These are phyloP conservation scores for Polia nebulosa DNA, from an alignment of 2,888 invertebrate genomes.

Conservation along the genomic window DNA sequence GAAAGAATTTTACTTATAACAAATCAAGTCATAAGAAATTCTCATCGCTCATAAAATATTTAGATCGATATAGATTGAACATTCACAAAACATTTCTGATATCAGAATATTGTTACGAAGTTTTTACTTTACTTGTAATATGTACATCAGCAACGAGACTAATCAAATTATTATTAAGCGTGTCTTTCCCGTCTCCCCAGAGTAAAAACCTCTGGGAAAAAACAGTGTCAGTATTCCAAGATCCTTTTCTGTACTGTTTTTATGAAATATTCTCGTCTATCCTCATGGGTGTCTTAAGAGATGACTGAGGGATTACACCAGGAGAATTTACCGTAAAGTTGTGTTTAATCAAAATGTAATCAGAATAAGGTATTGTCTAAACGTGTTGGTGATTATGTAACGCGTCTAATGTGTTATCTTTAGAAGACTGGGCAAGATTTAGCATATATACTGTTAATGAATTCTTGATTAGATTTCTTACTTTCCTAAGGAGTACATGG, in stretches of 20 bases:
- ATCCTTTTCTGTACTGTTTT: slow-evolving; percentile 19
- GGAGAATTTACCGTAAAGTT: slow-evolving; percentile 15
- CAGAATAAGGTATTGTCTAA: slow-evolving; percentile 15
- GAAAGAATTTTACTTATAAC: slow-evolving; percentile 16
- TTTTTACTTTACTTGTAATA: slow-evolving; percentile 25
- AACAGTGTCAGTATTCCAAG: slow-evolving; percentile 33
- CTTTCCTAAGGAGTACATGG: neutral
- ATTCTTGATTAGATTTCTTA: neutral
- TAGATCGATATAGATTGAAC: slow-evolving; percentile 31
- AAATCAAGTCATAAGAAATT: slow-evolving; percentile 32
- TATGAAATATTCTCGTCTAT: slow-evolving; percentile 40
- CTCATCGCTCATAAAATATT: slow-evolving; percentile 37
- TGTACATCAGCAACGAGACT: slow-evolving; percentile 29
- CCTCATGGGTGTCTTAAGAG: slow-evolving; percentile 40
- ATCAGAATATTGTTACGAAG: slow-evolving; percentile 32
- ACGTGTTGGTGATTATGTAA: slow-evolving; percentile 15
- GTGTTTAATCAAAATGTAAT: slow-evolving; percentile 38
- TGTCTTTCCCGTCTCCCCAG: slow-evolving; percentile 28
- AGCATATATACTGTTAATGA: neutral
- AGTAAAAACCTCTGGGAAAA: slow-evolving; percentile 18
- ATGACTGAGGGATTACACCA: slow-evolving; percentile 21
- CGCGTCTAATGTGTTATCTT: slow-evolving; percentile 6
- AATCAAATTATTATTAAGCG: slow-evolving; percentile 52
- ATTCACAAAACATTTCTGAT: slow-evolving; percentile 23
- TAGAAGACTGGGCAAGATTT: neutral